Base-by-base conservation (phyloP, 37 sponge, comb jelly and placozoan species). In the Eunapius fragilis region DNA sequence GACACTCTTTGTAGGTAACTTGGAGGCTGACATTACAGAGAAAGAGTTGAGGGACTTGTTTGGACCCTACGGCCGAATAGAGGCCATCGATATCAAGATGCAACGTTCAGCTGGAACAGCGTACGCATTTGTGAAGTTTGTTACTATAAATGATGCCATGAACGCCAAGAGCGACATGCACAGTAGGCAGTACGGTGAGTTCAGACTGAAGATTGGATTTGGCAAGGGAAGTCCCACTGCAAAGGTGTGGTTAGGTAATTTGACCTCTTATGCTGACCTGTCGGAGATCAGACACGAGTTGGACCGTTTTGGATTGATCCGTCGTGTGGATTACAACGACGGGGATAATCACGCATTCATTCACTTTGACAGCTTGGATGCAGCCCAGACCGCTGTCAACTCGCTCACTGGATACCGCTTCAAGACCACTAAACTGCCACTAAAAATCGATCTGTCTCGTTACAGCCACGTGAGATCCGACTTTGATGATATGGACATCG, bases 1-100 rank as follows among this genome's bases (percentile, higher is more conserved):
- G 2, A 98, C 98, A n/a, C 86, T 98, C 67, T 96, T 98, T 89
- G 93, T 98, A 33, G 98, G 98, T 5, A 96, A 96, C 81, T 45
- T 98, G 31, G 96, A 96, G 25, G 25, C 34, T 14, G 93, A 92
- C 72, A 89, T 96, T 70, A 86, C 95, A 23, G 97, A 94, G 27
- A 34, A 86, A n/a, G 95, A 94, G 71, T 82, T 98, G 73, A 74
- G 93, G 9, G 91, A 91, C 33, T 72, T 96, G 37, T 98, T 98
- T 77, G 83, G 91, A 22, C 90, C 89, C 2, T 98, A 92, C 80
- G 97, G 96, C 10, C 82, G 89, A 17, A 92, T 98, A 72, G 94
- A 93, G 67, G 86, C 86, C 71, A 90, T 98, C 28, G 98, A 98
- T 78, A 89, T 98, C 68, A 98, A 98, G 87, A 74, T 70, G 2